Evolutionary conservation across 2,113 vertebrate species (phyloP).

Genomic region (Corythaixoides concolor): DNA sequence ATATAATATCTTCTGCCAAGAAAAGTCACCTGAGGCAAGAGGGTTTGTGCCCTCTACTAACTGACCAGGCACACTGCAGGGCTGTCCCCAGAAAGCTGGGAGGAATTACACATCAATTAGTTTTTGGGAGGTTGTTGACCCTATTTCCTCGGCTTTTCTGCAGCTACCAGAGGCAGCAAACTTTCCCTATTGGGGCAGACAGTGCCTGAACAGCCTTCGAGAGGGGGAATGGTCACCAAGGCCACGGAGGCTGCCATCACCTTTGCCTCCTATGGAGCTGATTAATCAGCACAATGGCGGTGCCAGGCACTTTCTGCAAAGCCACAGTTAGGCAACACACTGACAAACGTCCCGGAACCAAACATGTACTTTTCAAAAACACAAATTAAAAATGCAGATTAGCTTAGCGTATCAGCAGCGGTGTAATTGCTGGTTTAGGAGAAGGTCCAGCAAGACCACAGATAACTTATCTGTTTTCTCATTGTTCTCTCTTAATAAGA

Average conservation of each 20-base stretch:
- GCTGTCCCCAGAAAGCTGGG: background rate
- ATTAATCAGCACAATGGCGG: background rate
- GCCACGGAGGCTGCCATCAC: background rate
- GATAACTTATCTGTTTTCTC: background rate
- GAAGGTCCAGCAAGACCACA: background rate
- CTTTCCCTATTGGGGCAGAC: fast-evolving
- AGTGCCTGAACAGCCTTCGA: background rate
- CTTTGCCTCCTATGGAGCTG: background rate
- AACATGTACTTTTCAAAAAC: background rate
- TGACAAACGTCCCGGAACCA: background rate
- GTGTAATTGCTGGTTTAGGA: background rate
- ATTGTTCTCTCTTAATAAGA: background rate
- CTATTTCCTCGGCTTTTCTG: background rate
- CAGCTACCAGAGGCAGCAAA: background rate
- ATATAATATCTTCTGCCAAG: background rate
- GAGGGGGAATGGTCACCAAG: fast-evolving
- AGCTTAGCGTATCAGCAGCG: background rate
- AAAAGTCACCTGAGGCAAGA: background rate
- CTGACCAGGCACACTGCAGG: background rate
- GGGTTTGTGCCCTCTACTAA: background rate
- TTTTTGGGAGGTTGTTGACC: background rate
- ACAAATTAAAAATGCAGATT: slow-evolving; percentile 14
- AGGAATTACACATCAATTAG: background rate
- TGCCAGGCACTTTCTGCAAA: background rate
- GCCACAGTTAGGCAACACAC: background rate